Evolutionary conservation across 2,113 vertebrate genomes (phyloP).

Genomic region (Oncorhynchus nerka): DNA sequence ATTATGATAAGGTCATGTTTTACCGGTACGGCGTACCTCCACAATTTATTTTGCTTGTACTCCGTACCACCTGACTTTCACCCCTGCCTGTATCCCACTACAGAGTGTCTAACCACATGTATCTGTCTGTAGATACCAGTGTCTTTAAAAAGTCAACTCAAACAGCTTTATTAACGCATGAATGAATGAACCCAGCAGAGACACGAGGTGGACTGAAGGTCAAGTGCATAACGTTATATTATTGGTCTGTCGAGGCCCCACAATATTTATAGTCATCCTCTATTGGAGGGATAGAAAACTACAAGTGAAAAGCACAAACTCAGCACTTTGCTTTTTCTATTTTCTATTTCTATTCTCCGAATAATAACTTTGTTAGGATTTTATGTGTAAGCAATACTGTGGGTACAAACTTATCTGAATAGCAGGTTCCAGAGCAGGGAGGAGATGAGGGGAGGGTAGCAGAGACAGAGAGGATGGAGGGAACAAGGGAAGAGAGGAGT

Average conservation of each 20-base stretch:
- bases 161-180: slow-evolving; percentile 49
- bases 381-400: background rate
- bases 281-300: background rate
- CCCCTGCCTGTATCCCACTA: no score
- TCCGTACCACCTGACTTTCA: no score
- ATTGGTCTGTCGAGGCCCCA: background rate
- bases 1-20: no score
- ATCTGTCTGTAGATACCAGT: slow-evolving; percentile 10
- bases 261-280: slow-evolving; percentile 22
- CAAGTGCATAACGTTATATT: background rate
- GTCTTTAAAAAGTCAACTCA: slow-evolving; percentile 36
- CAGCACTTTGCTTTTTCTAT: background rate
- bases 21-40: no score
- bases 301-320: background rate
- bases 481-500: background rate
- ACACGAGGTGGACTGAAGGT: background rate
- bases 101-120: no score
- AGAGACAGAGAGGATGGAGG: slow-evolving; percentile 4
- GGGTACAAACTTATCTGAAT: background rate
- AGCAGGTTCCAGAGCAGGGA: no score
- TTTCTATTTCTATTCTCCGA: background rate
- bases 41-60: no score
- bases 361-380: background rate
- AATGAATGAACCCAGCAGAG: slow-evolving; percentile 53
- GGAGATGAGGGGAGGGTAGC: background rate